Percentiles rank a stretch among this genome's conserved stretches.
Conservation (phyloP, 2,888 invertebrate species). For the Ophion slaviceki region DNA sequence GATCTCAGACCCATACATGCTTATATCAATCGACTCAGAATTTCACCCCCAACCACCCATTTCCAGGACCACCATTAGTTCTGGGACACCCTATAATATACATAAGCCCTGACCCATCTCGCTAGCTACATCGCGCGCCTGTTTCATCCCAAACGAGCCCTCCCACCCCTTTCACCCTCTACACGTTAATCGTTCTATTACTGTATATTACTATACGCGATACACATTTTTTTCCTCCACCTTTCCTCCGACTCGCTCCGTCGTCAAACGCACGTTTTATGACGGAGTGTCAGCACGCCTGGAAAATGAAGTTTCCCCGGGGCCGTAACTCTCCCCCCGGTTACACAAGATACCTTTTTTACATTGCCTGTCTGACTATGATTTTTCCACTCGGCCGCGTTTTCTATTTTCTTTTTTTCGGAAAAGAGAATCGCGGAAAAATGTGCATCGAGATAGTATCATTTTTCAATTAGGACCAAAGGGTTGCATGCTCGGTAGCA, state of each 20-base stretch:
- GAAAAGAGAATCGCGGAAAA: background rate
- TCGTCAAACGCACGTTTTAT: slow-evolving; percentile 62
- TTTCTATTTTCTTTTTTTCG: background rate
- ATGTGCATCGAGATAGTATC: background rate
- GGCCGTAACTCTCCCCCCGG: slow-evolving; percentile 11
- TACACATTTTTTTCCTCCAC: background rate
- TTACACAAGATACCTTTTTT: slow-evolving; percentile 38
- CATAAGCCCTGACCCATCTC: slow-evolving; percentile 44
- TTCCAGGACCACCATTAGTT: too few relatives aligned
- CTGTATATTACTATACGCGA: slow-evolving; percentile 11
- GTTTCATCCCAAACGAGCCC: slow-evolving; percentile 36
- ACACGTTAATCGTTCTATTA: slow-evolving; percentile 41
- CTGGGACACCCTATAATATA: background rate
- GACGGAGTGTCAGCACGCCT: slow-evolving; percentile 60
- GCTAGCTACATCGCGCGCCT: slow-evolving; percentile 29
- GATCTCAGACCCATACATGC: too few relatives aligned
- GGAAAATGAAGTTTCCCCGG: slow-evolving; percentile 48
- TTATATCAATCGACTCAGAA: too few relatives aligned
- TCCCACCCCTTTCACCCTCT: slow-evolving; percentile 16
- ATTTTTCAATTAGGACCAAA: background rate
- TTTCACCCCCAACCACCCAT: too few relatives aligned
- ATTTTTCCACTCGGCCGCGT: slow-evolving; percentile 9
- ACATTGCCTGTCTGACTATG: background rate
- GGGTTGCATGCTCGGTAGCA: background rate
- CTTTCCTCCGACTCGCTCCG: slow-evolving; percentile 34